phyloP scores from a whole-genome alignment of 2,888 invertebrate species.

The Cybosia mesomella region DNA sequence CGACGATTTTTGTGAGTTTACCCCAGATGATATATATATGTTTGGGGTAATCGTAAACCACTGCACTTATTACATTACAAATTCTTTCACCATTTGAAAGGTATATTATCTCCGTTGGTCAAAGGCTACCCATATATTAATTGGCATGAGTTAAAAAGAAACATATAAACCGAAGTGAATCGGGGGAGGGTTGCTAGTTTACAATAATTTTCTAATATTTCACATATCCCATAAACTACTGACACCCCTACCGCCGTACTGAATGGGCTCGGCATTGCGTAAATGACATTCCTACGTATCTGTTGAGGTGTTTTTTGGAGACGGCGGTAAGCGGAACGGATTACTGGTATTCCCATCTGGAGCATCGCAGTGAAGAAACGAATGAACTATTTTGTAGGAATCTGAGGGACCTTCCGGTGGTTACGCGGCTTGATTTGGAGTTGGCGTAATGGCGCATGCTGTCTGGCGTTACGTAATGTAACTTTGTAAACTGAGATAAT shows the following conservation, averaged over 20 bases:
- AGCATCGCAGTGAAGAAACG: slow-evolving; percentile 61
- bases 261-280: slow-evolving; percentile 20
- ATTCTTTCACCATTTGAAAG: too few species aligned
- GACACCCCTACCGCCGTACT: slow-evolving; percentile 21
- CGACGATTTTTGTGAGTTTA: too few species aligned
- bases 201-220: background rate
- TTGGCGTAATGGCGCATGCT: background rate
- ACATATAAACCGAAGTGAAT: too few species aligned
- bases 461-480: background rate
- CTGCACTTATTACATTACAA: too few species aligned
- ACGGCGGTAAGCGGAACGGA: slow-evolving; percentile 73
- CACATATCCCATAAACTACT: slow-evolving; percentile 4
- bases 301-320: slow-evolving; percentile 73
- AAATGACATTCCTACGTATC: slow-evolving; percentile 74
- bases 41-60: too few species aligned
- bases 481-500: too few species aligned
- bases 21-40: too few species aligned
- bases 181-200: too few species aligned
- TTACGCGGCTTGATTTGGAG: background rate
- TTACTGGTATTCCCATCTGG: slow-evolving; percentile 61
- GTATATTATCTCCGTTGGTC: too few species aligned
- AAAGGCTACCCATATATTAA: too few species aligned
- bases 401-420: slow-evolving; percentile 55
- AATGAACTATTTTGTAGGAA: slow-evolving; percentile 63
- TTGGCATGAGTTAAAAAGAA: too few species aligned